A percentile compares a stretch with the other conserved stretches of the same genome.
Conservation (phyloP, 2,888 invertebrate genomes). For the Aleiodes testaceus region DNA sequence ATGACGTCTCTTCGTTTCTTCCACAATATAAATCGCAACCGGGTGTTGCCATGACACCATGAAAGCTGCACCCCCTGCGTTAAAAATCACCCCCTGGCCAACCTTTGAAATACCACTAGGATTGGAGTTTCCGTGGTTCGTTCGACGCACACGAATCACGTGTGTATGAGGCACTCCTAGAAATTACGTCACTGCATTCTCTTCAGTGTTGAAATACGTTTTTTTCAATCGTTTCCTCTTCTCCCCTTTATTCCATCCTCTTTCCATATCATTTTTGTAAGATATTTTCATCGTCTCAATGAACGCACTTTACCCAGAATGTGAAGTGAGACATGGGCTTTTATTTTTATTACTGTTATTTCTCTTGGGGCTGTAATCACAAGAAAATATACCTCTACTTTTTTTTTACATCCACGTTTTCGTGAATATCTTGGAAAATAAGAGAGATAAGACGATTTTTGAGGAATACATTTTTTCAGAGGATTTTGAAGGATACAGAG, state of each 20-base stretch:
- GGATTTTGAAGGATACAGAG: too few relatives aligned
- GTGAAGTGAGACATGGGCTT: constrained; percentile 5
- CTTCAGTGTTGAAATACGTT: constrained; percentile 30
- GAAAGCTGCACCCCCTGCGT: constrained; percentile 62
- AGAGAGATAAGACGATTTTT: too few relatives aligned
- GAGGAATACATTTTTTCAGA: too few relatives aligned
- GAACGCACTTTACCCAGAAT: constrained; percentile 13
- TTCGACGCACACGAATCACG: constrained; percentile 51
- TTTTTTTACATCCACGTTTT: too few relatives aligned
- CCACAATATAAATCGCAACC: constrained; percentile 47
- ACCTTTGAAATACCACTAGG: constrained; percentile 31
- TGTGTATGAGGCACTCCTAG: constrained; percentile 49
- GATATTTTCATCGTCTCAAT: constrained; percentile 27
- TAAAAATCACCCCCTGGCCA: constrained; percentile 44
- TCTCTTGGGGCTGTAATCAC: background rate
- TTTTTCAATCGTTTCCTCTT: constrained; percentile 17
- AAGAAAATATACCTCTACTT: too few relatives aligned
- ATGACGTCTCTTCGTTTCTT: background rate
- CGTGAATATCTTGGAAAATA: too few relatives aligned
- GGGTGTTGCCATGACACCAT: constrained; percentile 72
- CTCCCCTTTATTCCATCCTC: constrained; percentile 46
- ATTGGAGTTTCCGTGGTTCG: constrained; percentile 43
- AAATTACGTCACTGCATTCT: constrained; percentile 55
- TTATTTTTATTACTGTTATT: background rate
- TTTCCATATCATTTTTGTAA: constrained; percentile 37